A percentile compares a stretch with the other conserved stretches of the same genome.
Conservation (phyloP, 2,888 invertebrate species). For the Drosophila nr. perissopoda region DNA sequence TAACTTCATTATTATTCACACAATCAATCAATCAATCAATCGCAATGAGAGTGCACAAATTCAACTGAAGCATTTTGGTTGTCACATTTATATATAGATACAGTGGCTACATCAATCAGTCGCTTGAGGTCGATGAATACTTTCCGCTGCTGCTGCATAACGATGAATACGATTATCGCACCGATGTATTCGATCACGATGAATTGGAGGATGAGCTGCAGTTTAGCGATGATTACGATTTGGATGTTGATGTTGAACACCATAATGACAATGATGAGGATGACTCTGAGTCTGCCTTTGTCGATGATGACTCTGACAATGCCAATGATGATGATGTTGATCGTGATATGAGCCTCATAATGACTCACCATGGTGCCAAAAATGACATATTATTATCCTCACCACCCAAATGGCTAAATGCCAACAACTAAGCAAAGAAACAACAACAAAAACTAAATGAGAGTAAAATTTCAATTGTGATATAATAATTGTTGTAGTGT, state of each 20-base stretch:
- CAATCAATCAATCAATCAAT: conserved; percentile 34
- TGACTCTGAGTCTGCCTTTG: conserved; percentile 45
- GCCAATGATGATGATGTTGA: conserved; percentile 16
- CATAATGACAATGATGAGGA: conserved; percentile 46
- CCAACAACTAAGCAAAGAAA: conserved; percentile 1
- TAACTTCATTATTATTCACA: conserved; percentile 41
- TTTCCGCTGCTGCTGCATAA: conserved; percentile 89
- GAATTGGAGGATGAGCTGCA: conserved; percentile 82
- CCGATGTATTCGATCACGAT: conserved; percentile 77
- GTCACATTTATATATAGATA: conserved; percentile 84
- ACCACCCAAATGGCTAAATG: conserved; percentile 36
- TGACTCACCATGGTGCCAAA: conserved; percentile 34
- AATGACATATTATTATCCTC: conserved; percentile 41
- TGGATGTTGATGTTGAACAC: conserved; percentile 47
- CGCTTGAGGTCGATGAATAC: conserved; percentile 96
- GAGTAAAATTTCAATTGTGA: conserved; percentile 35
- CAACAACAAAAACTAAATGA: background rate
- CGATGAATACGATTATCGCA: conserved; percentile 75
- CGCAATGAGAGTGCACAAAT: conserved; percentile 29
- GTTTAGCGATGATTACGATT: conserved; percentile 81
- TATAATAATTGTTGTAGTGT: conserved; percentile 31
- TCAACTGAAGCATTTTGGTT: conserved; percentile 59
- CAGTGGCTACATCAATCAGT: conserved; percentile 97
- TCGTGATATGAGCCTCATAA: conserved; percentile 33
- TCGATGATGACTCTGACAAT: conserved; percentile 21